These are phyloP conservation scores for Mareca penelope DNA, from an alignment of 2,797 vertebrate genomes.

Conservation along the genomic window DNA sequence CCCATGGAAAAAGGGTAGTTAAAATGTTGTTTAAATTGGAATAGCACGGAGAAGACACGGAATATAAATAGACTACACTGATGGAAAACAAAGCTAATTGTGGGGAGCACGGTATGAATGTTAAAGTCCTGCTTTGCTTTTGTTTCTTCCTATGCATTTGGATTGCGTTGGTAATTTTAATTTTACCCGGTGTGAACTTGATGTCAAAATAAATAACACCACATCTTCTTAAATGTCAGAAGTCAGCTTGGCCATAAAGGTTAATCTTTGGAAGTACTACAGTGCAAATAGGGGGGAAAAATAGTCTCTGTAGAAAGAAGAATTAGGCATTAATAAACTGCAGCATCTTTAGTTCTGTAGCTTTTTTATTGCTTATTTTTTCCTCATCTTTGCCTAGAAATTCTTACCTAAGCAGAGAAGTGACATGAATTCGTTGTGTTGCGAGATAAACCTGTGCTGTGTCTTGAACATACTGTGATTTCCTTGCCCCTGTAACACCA, in stretches of 20 bases:
- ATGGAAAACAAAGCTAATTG: not conserved
- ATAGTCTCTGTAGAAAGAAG: accelerated
- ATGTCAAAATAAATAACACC: not conserved
- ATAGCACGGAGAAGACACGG: not conserved
- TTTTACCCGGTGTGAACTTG: not conserved
- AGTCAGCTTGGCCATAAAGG: not conserved
- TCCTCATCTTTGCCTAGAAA: no score
- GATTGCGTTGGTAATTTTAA: not conserved
- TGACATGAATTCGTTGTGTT: not conserved
- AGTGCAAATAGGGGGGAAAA: not conserved
- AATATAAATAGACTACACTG: not conserved
- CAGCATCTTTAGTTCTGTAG: not conserved
- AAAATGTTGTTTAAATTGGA: conserved; percentile 41
- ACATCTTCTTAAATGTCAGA: not conserved
- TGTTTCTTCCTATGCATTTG: not conserved
- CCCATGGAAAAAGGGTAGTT: not conserved
- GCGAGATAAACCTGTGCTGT: not conserved
- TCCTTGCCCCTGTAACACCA: not conserved
- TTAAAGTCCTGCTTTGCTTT: not conserved
- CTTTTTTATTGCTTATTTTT: not conserved
- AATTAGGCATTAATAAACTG: not conserved
- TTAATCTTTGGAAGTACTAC: not conserved
- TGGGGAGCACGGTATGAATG: not conserved
- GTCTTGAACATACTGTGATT: not conserved
- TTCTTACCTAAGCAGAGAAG: not conserved